Evolutionary conservation across 2,888 invertebrate genomes (phyloP), one percentile per base, ranked within the genome.

Genomic region (Ditula angustiorana): DNA sequence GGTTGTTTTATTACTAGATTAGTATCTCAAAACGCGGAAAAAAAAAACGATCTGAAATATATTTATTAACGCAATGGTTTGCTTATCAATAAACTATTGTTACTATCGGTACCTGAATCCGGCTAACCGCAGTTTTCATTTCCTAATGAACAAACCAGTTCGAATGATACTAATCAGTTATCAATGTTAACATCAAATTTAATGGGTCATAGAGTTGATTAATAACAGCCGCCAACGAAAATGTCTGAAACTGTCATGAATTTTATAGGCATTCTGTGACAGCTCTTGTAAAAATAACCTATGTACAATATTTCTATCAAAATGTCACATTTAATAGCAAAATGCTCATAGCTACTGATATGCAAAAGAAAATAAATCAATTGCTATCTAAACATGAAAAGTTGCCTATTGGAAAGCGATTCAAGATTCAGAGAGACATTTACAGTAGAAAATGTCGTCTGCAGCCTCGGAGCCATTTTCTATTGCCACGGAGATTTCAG

Each of bases 381-480:
- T n/a, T n/a, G n/a, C n/a, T 5, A 37, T 3, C 13, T 26, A 10
- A 50, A 35, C 19, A 16, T 26, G n/a, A 24, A 37, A 57, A 33
- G 30, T 16, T 2, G 26, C n/a, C n/a, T n/a, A 26, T 26, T 47
- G 19, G 19, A 19, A 47, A 10, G 26, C 35, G 13, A 35, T 35
- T 35, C 11, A 30, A 44, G 52, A 55, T 26, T 35, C 33, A 16
- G 46, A 35, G 46, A 53, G 53, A 44, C 35, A 33, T 56, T 56
- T 5, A n/a, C n/a, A 44, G 19, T 26, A 19, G 1, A 30, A 55
- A 56, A 28, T 46, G 57, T 26, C 63, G 16, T 58, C 58, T 23
- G 21, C 58, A 58, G 47, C 61, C 60, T 44, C 23, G 33, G 37
- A 10, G 41, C n/a, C 37, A 52, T 41, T 60, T 52, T 41, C 52